Conservation (phyloP, 92 coral and sea anemone species). For the Micromussa lordhowensis region DNA sequence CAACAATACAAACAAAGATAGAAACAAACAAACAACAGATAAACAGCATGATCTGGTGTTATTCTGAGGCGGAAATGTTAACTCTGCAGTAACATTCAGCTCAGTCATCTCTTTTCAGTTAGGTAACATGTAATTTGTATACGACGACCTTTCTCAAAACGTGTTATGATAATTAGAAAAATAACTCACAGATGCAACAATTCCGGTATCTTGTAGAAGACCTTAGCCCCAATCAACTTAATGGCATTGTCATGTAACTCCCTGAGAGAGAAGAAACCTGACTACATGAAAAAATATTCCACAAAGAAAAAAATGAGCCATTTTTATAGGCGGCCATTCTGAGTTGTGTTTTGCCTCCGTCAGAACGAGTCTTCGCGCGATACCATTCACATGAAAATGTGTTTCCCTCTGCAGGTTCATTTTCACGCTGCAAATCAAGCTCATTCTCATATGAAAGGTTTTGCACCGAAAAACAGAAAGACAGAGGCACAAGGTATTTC, state of each 20-base stretch:
- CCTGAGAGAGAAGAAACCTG: conserved; percentile 28
- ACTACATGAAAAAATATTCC: neutral
- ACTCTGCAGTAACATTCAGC: neutral
- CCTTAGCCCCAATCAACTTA: conserved; percentile 76
- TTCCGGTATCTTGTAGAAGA: conserved; percentile 89
- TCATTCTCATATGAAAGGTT: too few relatives aligned
- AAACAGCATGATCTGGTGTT: neutral
- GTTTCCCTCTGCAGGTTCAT: too few relatives aligned
- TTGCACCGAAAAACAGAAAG: too few relatives aligned
- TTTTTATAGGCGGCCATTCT: too few relatives aligned
- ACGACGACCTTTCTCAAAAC: neutral
- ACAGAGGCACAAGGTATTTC: too few relatives aligned
- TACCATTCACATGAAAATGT: too few relatives aligned
- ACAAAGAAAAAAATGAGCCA: neutral
- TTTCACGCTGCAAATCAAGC: too few relatives aligned
- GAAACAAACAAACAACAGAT: too few relatives aligned
- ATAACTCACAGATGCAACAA: conserved; percentile 89
- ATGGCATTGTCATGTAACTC: conserved; percentile 86
- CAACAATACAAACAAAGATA: too few relatives aligned
- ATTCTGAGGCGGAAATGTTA: neutral
- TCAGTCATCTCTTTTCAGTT: neutral
- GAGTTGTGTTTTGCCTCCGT: too few relatives aligned
- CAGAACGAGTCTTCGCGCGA: too few relatives aligned
- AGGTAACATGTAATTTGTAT: neutral
- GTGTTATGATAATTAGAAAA: neutral